phyloP scores from a whole-genome alignment of 2,888 invertebrate genomes.

The Anagyrus pseudococci region DNA sequence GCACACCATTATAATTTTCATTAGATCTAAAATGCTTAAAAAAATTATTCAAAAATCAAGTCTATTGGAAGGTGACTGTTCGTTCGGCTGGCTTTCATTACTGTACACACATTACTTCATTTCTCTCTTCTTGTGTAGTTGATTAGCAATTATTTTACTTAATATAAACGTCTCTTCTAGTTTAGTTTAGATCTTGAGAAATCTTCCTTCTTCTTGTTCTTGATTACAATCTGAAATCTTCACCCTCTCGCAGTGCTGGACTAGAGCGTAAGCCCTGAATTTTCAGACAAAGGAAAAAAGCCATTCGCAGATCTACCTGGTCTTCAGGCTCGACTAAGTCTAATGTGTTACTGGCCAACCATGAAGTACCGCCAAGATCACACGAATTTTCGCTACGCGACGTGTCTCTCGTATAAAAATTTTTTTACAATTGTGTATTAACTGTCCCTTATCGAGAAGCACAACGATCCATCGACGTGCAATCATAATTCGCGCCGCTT shows the following conservation, averaged over 20 bases:
- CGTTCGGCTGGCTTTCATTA: constrained; percentile 46
- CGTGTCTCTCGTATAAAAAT: constrained; percentile 50
- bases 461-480: too few species aligned
- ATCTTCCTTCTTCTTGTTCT: constrained; percentile 29
- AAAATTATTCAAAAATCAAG: constrained; percentile 59
- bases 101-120: constrained; percentile 51
- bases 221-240: constrained; percentile 24
- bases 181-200: constrained; percentile 27
- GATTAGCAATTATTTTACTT: constrained; percentile 40
- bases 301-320: constrained; percentile 37
- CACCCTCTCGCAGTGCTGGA: constrained; percentile 45
- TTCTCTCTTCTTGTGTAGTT: constrained; percentile 36
- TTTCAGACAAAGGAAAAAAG: constrained; percentile 28
- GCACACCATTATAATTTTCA: constrained; percentile 48
- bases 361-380: constrained; percentile 45
- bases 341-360: constrained; percentile 59
- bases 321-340: constrained; percentile 55
- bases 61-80: constrained; percentile 56
- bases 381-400: constrained; percentile 45
- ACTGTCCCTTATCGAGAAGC: too few species aligned
- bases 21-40: constrained; percentile 58
- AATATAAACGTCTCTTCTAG: constrained; percentile 29
- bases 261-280: constrained; percentile 46
- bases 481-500: constrained; percentile 11
- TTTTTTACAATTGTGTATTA: constrained; percentile 39